Evolutionary conservation across 2,797 vertebrate species (phyloP).

Genomic region (Falco peregrinus): DNA sequence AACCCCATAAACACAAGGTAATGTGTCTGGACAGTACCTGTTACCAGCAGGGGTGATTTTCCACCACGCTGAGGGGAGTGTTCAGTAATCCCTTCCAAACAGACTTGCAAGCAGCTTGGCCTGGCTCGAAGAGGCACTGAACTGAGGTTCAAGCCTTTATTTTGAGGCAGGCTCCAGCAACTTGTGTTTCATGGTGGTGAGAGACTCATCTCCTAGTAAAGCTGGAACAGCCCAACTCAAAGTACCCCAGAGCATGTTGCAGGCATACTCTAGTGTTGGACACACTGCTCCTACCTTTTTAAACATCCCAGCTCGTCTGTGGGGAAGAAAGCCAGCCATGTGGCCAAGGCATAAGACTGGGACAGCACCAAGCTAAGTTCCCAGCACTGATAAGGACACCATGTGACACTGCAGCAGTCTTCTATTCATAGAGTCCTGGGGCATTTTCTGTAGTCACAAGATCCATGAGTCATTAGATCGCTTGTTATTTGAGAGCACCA

Average conservation of each 20-base stretch:
- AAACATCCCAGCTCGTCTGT: not conserved
- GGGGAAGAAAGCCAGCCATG: not conserved
- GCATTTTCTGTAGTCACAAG: not conserved
- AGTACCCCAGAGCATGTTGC: not conserved
- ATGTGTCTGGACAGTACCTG: conserved; percentile 38
- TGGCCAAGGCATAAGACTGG: not conserved
- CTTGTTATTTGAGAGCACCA: not conserved
- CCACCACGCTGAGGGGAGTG: not conserved
- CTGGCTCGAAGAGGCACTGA: conserved; percentile 3
- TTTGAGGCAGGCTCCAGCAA: not conserved
- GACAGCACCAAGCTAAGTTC: not conserved
- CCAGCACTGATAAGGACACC: not conserved
- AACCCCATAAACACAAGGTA: conserved; percentile 24
- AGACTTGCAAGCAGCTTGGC: conserved; percentile 37
- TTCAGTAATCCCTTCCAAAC: conserved; percentile 32
- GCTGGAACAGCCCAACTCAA: not conserved
- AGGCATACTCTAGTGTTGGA: not conserved
- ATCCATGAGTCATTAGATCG: not conserved
- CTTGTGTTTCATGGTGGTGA: not conserved
- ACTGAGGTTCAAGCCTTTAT: not conserved
- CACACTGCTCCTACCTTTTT: not conserved
- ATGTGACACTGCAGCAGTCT: not conserved
- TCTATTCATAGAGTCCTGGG: not conserved
- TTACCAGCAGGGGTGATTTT: conserved; percentile 17
- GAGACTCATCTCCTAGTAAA: not conserved